Evolutionary conservation across 2,888 invertebrate species (phyloP).

Genomic region (Aethes cnicana): DNA sequence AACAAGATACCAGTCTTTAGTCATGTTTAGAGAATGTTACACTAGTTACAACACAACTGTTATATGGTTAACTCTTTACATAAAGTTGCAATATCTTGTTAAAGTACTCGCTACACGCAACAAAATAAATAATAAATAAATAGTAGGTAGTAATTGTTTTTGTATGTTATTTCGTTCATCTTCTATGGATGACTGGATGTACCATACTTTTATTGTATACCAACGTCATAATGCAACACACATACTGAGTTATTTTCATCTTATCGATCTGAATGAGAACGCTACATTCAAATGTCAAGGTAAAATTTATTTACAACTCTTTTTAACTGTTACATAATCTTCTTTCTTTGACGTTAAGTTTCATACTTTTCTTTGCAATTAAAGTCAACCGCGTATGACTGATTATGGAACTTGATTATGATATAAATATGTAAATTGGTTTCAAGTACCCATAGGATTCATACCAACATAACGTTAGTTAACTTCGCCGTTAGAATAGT

Average conservation of each 20-base stretch:
- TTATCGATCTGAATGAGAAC: background rate
- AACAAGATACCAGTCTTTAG: conserved; percentile 1
- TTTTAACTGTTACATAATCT: conserved; percentile 19
- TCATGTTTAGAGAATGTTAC: conserved; percentile 10
- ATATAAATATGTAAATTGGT: background rate
- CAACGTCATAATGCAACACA: background rate
- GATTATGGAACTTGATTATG: no score
- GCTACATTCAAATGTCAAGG: conserved; percentile 20
- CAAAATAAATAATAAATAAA: no score
- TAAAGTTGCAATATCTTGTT: conserved; percentile 37
- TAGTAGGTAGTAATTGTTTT: conserved; percentile 8
- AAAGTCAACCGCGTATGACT: no score
- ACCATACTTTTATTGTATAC: background rate
- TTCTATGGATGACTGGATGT: background rate
- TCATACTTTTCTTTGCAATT: conserved; percentile 10
- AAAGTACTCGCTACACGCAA: conserved; percentile 29
- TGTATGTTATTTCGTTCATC: conserved; percentile 8
- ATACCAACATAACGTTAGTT: no score
- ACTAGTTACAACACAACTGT: conserved; percentile 36
- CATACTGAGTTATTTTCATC: background rate
- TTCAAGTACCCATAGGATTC: no score
- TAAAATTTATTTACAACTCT: conserved; percentile 1
- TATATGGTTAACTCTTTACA: conserved; percentile 37
- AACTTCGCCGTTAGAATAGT: no score
- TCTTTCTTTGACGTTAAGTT: background rate